phyloP scores from a whole-genome alignment of 2,888 invertebrate genomes.

The Leucoma salicis region DNA sequence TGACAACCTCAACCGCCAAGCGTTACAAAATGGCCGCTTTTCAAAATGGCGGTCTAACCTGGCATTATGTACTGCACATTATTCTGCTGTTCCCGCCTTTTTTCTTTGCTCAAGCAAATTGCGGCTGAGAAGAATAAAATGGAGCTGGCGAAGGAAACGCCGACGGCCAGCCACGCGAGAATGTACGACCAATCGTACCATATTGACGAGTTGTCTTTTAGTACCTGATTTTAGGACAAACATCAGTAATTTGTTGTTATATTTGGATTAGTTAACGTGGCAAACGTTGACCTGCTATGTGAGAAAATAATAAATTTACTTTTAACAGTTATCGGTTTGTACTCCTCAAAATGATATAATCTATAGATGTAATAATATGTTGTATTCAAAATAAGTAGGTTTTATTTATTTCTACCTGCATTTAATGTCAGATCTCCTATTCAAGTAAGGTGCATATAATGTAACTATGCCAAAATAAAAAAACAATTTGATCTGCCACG shows the following conservation, averaged over 20 bases:
- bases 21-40: slow-evolving; percentile 59
- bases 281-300: not conserved
- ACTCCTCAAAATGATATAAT: not conserved
- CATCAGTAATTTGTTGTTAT: slow-evolving; percentile 1
- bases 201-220: slow-evolving; percentile 87
- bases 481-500: slow-evolving; percentile 4
- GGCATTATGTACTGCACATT: slow-evolving; percentile 95
- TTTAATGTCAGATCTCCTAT: slow-evolving; percentile 6
- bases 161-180: slow-evolving; percentile 91
- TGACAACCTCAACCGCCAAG: slow-evolving; percentile 57
- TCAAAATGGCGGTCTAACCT: slow-evolving; percentile 84
- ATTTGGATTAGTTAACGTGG: not conserved
- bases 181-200: slow-evolving; percentile 94
- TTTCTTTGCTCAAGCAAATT: slow-evolving; percentile 89
- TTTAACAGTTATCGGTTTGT: not conserved
- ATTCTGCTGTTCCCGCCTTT: slow-evolving; percentile 86
- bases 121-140: slow-evolving; percentile 91
- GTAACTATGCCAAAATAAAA: slow-evolving; percentile 5
- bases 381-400: not conserved
- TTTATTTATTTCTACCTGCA: not conserved
- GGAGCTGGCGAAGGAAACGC: slow-evolving; percentile 87
- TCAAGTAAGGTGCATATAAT: slow-evolving; percentile 1
- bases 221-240: slow-evolving; percentile 77
- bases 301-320: not conserved
- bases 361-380: not conserved